A percentile compares a stretch with the other conserved stretches of the same genome.
Evolutionary conservation across 2,888 invertebrate species (phyloP).

Genomic region (Pyralis farinalis): DNA sequence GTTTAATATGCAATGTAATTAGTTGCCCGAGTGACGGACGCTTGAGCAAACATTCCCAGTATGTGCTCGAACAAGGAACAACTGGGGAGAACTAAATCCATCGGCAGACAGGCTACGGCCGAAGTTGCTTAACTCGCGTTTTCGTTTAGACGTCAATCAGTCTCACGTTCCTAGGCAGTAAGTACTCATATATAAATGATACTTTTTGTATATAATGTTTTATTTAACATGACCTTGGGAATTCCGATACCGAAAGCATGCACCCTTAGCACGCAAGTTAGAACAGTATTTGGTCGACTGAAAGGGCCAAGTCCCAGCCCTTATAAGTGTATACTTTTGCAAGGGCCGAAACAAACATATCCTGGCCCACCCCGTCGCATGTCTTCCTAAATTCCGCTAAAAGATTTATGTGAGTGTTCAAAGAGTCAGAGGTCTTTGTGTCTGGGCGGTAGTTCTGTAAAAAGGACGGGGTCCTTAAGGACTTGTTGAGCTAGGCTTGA

Average conservation of each 20-base stretch:
- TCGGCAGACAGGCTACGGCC: no score
- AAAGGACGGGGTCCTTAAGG: conserved; percentile 58
- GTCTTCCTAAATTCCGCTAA: not conserved
- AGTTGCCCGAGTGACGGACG: no score
- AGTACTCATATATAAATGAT: no score
- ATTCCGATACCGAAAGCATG: conserved; percentile 23
- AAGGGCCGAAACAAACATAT: conserved; percentile 16
- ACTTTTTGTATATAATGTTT: not conserved
- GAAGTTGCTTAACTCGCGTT: no score
- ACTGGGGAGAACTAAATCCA: no score
- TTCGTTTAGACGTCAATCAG: no score
- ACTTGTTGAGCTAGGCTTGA: conserved; percentile 63
- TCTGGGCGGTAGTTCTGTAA: conserved; percentile 51
- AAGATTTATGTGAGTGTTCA: conserved; percentile 4
- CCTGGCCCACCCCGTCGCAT: conserved; percentile 13
- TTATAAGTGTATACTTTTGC: conserved; percentile 33
- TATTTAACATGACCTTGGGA: conserved; percentile 21
- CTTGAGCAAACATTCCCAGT: no score
- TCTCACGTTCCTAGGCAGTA: no score
- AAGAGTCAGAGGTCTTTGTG: conserved; percentile 27
- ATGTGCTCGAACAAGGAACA: no score
- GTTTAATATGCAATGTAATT: no score
- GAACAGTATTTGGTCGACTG: conserved; percentile 34
- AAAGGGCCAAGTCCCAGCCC: conserved; percentile 32
- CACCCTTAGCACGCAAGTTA: conserved; percentile 22